Evolutionary conservation across 2,113 vertebrate species (phyloP).

Genomic region (Probosciger aterrimus): DNA sequence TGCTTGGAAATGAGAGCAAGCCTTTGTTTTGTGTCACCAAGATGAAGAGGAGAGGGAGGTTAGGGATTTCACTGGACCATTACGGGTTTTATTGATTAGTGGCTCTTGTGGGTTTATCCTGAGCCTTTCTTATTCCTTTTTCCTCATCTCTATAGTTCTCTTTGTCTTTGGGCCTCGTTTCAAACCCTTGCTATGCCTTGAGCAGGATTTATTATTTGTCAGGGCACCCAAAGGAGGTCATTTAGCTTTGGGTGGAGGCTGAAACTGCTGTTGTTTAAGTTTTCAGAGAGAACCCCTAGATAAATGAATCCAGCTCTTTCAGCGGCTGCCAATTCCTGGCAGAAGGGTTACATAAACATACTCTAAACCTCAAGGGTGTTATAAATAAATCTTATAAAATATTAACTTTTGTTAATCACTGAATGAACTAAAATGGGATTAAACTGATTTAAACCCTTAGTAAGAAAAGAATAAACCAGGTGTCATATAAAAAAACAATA

Average conservation of each 20-base stretch:
- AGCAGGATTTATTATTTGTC: conserved; percentile 49
- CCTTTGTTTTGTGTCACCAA: background rate
- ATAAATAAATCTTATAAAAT: conserved; percentile 65
- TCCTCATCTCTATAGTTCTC: background rate
- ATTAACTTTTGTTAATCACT: conserved; percentile 26
- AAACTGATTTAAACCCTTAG: conserved; percentile 22
- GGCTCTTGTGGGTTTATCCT: background rate
- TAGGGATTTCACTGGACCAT: background rate
- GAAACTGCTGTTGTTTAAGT: conserved; percentile 54
- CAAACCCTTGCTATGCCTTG: conserved; percentile 26
- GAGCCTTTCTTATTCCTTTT: background rate
- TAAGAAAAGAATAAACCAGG: background rate
- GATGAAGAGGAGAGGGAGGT: accelerated
- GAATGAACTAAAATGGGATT: conserved; percentile 12
- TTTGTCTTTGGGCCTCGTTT: conserved; percentile 15
- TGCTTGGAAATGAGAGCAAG: background rate
- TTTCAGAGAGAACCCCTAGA: conserved; percentile 54
- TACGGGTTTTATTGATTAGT: background rate
- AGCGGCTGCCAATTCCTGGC: conserved; percentile 50
- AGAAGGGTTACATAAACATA: conserved; percentile 63
- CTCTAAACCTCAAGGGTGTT: conserved; percentile 50
- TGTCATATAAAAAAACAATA: background rate
- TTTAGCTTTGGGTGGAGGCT: conserved; percentile 58
- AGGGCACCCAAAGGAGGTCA: conserved; percentile 52
- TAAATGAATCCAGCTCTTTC: conserved; percentile 60